phyloP scores from a whole-genome alignment of 2,797 vertebrate species.

The Anniella stebbinsi region DNA sequence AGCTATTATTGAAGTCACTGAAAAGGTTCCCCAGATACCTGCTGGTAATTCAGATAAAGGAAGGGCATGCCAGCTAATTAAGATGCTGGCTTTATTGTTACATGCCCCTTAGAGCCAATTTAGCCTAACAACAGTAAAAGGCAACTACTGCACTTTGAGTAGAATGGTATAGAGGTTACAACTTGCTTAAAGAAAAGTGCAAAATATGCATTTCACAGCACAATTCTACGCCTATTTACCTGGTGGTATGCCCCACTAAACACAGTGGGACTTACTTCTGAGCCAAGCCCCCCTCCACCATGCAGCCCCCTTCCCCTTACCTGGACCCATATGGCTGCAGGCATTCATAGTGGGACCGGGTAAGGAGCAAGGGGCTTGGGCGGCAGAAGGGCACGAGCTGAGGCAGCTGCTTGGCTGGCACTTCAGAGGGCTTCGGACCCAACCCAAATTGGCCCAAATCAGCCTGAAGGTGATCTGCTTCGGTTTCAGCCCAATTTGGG shows the following conservation, averaged over 20 bases:
- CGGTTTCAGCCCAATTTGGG: too few relatives aligned
- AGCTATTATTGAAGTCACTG: not conserved
- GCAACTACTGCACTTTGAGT: constrained; percentile 59
- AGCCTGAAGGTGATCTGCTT: too few relatives aligned
- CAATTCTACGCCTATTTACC: not conserved
- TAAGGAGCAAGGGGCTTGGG: too few relatives aligned
- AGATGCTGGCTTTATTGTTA: constrained; percentile 58
- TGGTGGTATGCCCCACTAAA: not conserved
- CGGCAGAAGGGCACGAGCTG: too few relatives aligned
- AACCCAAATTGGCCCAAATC: too few relatives aligned
- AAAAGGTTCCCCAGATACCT: not conserved
- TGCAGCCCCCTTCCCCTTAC: too few relatives aligned
- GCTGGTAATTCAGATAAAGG: not conserved
- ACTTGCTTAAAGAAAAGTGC: constrained; percentile 47
- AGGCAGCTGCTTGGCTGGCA: too few relatives aligned
- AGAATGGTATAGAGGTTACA: constrained; percentile 53
- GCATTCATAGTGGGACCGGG: too few relatives aligned
- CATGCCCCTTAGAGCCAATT: constrained; percentile 61
- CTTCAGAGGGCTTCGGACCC: too few relatives aligned
- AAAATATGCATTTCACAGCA: constrained; percentile 37
- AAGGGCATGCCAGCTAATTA: constrained; percentile 13
- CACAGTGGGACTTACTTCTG: not conserved
- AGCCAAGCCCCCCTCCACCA: too few relatives aligned
- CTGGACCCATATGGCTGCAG: too few relatives aligned
- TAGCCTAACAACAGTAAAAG: constrained; percentile 53